Evolutionary conservation across 2,888 invertebrate species (phyloP), one percentile per base, ranked within the genome.

Genomic region (Prenolepis imparis): DNA sequence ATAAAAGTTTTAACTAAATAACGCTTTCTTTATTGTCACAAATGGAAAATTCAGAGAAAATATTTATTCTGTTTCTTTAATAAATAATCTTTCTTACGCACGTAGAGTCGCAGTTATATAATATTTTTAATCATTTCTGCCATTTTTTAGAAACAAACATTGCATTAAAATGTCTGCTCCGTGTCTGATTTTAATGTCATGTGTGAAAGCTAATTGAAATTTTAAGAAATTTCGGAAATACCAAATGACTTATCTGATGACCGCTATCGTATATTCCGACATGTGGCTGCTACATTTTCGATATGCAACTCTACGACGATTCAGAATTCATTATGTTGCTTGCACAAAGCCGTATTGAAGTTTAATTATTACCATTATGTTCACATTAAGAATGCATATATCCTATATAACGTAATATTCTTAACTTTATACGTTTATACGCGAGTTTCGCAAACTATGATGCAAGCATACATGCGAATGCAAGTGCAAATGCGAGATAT

Each of bases 161-260:
- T 39, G 44, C 59, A 18, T 18, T 39, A n/a, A 8, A 67, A 66
- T 67, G 48, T 39, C 28, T 24, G n/a, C 15, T 18, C 12, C 9
- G 18, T 5, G 28, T 44, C 74, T 44, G 15, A 32, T 15, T 48
- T 18, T 80, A 80, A 59, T 44, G 48, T 55, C 64, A 74, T 52
- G 63, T 68, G 80, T 82, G 67, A 55, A 80, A 68, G 36, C 84
- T 83, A 82, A 88, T 86, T 87, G 81, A 88, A 87, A 89, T 86
- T 88, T 88, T 84, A 84, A 82, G 63, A 70, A 41, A n/a, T n/a
- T 48, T 59, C 15, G 21, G 28, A 66, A 59, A 80, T 74, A 68
- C 48, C 63, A 66, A 48, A 82, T 70, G 85, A 83, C 85, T 86
- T 88, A 83, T 78, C 81, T 63, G 28, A 64, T 72, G 70, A 75